These are phyloP conservation scores for Olivierus martensii DNA, from an alignment of 1,140 invertebrate genomes.

Conservation along the genomic window DNA sequence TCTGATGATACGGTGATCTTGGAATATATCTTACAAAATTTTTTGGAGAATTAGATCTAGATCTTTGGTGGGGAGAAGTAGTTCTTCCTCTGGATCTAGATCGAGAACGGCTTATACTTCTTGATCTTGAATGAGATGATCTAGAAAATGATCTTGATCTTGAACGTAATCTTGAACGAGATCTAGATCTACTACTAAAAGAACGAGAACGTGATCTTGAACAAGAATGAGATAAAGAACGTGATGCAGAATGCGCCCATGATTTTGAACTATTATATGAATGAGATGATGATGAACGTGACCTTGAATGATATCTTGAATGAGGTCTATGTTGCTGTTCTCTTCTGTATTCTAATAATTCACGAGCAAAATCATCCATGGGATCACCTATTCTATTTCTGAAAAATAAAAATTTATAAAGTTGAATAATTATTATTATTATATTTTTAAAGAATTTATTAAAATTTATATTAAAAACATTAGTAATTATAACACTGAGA, in stretches of 20 bases:
- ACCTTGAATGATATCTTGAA: constrained; percentile 5
- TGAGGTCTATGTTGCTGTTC: constrained; percentile 11
- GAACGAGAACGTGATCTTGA: constrained; percentile 7
- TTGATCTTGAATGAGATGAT: constrained; percentile 16
- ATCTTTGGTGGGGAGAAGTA: background rate
- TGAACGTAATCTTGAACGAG: constrained; percentile 21
- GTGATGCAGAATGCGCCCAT: constrained; percentile 17
- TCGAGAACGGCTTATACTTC: constrained; percentile 18
- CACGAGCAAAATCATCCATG: constrained; percentile 66
- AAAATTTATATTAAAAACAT: no score
- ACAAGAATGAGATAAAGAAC: constrained; percentile 24
- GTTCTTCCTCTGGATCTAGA: constrained; percentile 14
- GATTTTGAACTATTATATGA: constrained; percentile 17
- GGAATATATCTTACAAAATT: background rate
- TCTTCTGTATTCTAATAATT: constrained; percentile 53
- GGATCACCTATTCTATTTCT: constrained; percentile 60
- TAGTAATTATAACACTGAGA: no score
- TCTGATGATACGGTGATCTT: background rate
- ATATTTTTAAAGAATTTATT: no score
- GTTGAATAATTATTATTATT: background rate
- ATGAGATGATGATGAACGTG: constrained; percentile 7
- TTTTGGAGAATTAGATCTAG: constrained; percentile 6
- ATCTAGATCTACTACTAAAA: constrained; percentile 22
- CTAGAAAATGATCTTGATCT: constrained; percentile 25
- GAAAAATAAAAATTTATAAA: constrained; percentile 14